These are phyloP conservation scores for Drepana falcataria DNA, from an alignment of 2,888 invertebrate species.

Conservation along the genomic window DNA sequence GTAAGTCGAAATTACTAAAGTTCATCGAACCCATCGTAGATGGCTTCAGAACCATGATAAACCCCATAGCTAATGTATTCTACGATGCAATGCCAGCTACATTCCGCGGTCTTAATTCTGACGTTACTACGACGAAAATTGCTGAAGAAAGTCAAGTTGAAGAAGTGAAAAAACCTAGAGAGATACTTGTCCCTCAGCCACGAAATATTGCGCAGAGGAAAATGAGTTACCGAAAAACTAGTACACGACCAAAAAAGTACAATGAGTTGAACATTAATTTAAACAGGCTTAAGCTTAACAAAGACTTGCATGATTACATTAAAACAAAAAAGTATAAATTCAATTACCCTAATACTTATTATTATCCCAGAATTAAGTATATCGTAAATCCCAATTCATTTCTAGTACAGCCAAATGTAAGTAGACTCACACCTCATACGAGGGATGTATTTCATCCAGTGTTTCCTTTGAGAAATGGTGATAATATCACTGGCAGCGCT, in stretches of 20 bases:
- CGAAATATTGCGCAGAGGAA: conserved; percentile 66
- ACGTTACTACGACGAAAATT: conserved; percentile 53
- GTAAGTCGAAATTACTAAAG: conserved; percentile 72
- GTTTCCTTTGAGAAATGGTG: conserved; percentile 20
- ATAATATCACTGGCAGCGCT: conserved; percentile 20
- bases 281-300: conserved; percentile 62
- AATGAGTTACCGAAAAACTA: conserved; percentile 47
- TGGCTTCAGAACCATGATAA: conserved; percentile 53
- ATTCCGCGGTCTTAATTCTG: conserved; percentile 61
- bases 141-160: conserved; percentile 41
- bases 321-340: conserved; percentile 71
- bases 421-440: conserved; percentile 45
- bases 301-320: conserved; percentile 64
- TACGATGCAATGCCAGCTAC: conserved; percentile 65
- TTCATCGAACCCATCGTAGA: conserved; percentile 66
- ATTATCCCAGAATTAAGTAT: conserved; percentile 65
- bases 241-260: conserved; percentile 59
- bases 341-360: conserved; percentile 65
- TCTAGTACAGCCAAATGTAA: conserved; percentile 44
- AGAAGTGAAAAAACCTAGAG: conserved; percentile 51
- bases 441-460: conserved; percentile 29
- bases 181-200: conserved; percentile 64
- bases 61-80: conserved; percentile 63
- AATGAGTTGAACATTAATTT: conserved; percentile 59
- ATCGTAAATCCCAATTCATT: conserved; percentile 56